Conservation (phyloP, 1,140 invertebrate species). For the Brachionus manjavacas region DNA sequence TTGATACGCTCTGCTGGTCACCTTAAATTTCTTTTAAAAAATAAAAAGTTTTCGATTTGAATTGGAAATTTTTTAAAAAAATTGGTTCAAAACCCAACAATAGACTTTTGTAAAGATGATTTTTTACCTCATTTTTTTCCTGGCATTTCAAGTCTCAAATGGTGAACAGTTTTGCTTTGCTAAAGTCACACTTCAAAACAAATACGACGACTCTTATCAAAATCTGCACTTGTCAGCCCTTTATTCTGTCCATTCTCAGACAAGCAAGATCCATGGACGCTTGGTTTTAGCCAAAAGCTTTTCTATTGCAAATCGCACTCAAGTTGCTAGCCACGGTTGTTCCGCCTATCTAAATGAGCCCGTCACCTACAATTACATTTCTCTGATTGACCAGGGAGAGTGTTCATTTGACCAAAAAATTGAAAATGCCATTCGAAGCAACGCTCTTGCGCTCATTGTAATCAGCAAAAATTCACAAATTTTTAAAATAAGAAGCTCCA, state of each 20-base stretch:
- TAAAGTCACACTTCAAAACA: background rate
- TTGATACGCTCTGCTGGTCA: background rate
- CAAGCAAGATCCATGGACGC: background rate
- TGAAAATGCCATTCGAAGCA: background rate
- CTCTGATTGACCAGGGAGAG: background rate
- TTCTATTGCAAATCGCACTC: background rate
- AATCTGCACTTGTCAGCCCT: background rate
- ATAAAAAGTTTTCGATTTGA: background rate
- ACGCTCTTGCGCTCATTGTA: background rate
- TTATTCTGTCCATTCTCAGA: background rate
- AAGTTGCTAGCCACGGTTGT: background rate
- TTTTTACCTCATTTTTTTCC: background rate
- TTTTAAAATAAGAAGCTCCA: background rate
- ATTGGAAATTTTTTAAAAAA: background rate
- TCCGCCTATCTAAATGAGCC: background rate
- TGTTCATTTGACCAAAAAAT: slow-evolving; percentile 5
- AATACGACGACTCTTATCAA: slow-evolving; percentile 6
- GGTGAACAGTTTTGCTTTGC: background rate
- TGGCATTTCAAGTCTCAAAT: background rate
- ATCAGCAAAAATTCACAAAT: slow-evolving; percentile 30
- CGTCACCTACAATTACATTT: background rate
- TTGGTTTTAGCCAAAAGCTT: background rate
- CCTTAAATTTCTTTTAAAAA: background rate
- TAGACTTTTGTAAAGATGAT: background rate
- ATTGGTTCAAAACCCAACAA: background rate